These are phyloP conservation scores for Chionomys nivalis DNA, from an alignment of 2,113 vertebrate genomes.

Conservation along the genomic window DNA sequence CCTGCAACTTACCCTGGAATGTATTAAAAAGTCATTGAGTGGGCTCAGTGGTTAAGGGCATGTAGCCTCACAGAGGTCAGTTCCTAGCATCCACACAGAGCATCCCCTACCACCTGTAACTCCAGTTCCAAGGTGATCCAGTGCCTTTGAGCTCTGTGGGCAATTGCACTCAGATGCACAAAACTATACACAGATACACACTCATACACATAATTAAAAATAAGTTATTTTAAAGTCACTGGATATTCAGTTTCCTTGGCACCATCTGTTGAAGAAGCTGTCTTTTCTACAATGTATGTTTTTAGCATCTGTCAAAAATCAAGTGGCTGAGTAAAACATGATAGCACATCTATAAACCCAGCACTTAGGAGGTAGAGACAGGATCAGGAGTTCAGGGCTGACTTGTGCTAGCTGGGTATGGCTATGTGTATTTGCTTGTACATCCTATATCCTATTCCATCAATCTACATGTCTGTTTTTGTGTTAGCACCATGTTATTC, in stretches of 20 bases:
- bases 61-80: not conserved
- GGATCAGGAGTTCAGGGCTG: not conserved
- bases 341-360: not conserved
- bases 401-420: not conserved
- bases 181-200: not conserved
- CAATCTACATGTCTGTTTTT: not conserved
- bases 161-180: not conserved
- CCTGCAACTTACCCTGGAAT: conserved; percentile 45
- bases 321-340: not conserved
- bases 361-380: not conserved
- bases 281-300: not conserved
- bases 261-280: not conserved
- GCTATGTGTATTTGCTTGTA: not conserved
- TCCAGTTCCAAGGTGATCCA: not conserved
- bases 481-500: not conserved
- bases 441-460: not conserved
- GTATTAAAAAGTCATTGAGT: not conserved
- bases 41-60: not conserved
- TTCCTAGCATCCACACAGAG: not conserved
- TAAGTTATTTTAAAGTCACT: not conserved
- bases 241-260: not conserved
- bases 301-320: not conserved
- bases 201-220: not conserved
- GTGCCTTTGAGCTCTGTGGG: not conserved
- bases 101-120: not conserved